Conservation (phyloP, 2,113 vertebrate genomes). For the Onychostoma macrolepis region DNA sequence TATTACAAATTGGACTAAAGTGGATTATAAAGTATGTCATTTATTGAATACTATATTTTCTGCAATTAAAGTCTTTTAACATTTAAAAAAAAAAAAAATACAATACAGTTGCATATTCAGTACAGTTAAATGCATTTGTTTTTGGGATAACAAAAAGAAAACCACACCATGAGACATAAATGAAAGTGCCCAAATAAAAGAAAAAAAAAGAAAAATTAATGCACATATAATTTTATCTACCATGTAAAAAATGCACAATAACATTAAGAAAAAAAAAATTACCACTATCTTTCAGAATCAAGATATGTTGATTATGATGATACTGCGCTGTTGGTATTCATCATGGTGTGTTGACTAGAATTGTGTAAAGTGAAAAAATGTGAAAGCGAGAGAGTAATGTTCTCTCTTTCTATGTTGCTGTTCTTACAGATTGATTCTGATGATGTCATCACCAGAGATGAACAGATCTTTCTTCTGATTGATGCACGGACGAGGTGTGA, state of each 20-base stretch:
- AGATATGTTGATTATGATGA: neutral
- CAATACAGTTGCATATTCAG: neutral
- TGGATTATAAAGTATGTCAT: neutral
- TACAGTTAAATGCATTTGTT: neutral
- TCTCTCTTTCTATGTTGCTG: neutral
- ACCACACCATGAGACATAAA: neutral
- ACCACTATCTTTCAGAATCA: neutral
- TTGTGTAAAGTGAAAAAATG: neutral
- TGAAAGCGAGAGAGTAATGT: neutral
- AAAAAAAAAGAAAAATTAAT: too few species aligned
- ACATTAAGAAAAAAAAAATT: neutral
- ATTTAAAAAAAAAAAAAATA: neutral
- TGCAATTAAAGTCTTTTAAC: neutral
- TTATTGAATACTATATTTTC: neutral
- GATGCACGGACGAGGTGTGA: slow-evolving; percentile 84
- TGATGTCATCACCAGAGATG: slow-evolving; percentile 88
- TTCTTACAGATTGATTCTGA: slow-evolving; percentile 83
- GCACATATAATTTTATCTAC: neutral
- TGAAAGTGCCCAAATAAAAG: neutral
- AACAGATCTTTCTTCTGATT: slow-evolving; percentile 88
- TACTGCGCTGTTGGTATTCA: neutral
- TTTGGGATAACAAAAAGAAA: neutral
- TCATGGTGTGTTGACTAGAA: neutral
- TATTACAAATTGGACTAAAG: neutral
- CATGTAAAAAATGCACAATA: neutral